These are phyloP conservation scores for Cephus runcator DNA, from an alignment of 2,888 invertebrate species.

Conservation along the genomic window DNA sequence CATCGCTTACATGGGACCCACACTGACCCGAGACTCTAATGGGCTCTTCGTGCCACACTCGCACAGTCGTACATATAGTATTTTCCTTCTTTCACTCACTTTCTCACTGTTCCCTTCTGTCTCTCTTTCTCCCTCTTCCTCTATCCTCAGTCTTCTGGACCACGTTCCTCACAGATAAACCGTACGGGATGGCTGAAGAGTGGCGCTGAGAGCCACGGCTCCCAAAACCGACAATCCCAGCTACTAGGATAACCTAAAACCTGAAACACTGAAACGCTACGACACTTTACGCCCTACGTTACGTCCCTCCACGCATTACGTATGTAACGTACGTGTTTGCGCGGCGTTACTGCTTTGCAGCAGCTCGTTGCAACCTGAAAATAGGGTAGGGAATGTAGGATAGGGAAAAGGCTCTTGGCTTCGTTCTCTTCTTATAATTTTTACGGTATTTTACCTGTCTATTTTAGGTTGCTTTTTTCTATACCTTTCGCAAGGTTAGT, in stretches of 20 bases:
- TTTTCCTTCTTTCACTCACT: background rate
- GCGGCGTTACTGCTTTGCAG: background rate
- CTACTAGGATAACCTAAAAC: constrained; percentile 30
- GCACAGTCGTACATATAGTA: background rate
- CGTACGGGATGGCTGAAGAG: background rate
- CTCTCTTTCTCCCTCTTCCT: background rate
- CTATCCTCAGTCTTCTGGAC: background rate
- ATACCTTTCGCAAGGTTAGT: background rate
- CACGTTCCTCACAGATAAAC: background rate
- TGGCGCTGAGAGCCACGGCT: background rate
- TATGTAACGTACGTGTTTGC: background rate
- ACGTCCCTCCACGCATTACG: background rate
- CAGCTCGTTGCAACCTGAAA: background rate
- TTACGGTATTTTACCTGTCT: background rate
- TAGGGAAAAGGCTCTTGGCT: background rate
- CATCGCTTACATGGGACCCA: background rate
- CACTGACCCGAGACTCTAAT: background rate
- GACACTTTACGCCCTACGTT: constrained; percentile 39
- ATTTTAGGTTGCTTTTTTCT: background rate
- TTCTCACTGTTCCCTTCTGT: background rate
- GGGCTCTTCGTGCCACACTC: background rate
- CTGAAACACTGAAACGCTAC: constrained; percentile 45
- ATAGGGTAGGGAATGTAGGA: background rate
- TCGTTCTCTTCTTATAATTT: background rate
- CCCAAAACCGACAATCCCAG: background rate